Evolutionary conservation across 2,888 invertebrate species (phyloP).

Genomic region (Sialis lutaria): DNA sequence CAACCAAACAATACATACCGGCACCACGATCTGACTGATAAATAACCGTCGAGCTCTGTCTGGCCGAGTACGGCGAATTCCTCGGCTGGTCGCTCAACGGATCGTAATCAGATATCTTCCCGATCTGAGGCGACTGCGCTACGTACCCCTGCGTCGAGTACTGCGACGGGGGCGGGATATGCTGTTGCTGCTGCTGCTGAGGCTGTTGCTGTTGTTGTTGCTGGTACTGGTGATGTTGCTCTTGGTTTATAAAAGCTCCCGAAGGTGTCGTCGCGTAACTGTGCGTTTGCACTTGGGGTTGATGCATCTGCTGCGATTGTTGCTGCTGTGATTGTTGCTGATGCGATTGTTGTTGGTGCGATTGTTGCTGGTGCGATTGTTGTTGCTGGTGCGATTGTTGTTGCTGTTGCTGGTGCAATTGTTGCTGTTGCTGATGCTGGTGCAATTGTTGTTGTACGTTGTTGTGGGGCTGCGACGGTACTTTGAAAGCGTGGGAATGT

Average conservation of each 20-base stretch:
- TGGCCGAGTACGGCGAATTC: constrained; percentile 50
- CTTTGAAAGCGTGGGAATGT: constrained; percentile 8
- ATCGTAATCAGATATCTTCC: constrained; percentile 68
- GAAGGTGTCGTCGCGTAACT: background rate
- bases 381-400: constrained; percentile 6
- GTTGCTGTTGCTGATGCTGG: constrained; percentile 18
- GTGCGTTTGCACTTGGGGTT: constrained; percentile 18
- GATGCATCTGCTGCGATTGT: constrained; percentile 24
- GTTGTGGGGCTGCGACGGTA: constrained; percentile 16
- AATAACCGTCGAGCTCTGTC: constrained; percentile 68
- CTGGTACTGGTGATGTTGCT: constrained; percentile 16
- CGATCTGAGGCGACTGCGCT: constrained; percentile 25
- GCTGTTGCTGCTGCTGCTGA: constrained; percentile 17
- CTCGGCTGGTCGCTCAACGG: constrained; percentile 55
- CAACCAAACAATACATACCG: constrained; percentile 21
- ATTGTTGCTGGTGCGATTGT: constrained; percentile 12
- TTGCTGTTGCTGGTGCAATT: constrained; percentile 12
- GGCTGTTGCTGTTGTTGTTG: constrained; percentile 15
- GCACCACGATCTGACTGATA: constrained; percentile 62
- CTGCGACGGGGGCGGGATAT: constrained; percentile 16
- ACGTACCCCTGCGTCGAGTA: constrained; percentile 13
- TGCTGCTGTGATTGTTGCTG: constrained; percentile 19
- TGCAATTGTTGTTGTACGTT: constrained; percentile 22
- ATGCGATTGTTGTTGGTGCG: too few species aligned
- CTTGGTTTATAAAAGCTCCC: constrained; percentile 5